A percentile compares a stretch with the other conserved stretches of the same genome.
These are phyloP conservation scores for Lepus townsendii DNA, from an alignment of 2,797 vertebrate species.

Conservation along the genomic window DNA sequence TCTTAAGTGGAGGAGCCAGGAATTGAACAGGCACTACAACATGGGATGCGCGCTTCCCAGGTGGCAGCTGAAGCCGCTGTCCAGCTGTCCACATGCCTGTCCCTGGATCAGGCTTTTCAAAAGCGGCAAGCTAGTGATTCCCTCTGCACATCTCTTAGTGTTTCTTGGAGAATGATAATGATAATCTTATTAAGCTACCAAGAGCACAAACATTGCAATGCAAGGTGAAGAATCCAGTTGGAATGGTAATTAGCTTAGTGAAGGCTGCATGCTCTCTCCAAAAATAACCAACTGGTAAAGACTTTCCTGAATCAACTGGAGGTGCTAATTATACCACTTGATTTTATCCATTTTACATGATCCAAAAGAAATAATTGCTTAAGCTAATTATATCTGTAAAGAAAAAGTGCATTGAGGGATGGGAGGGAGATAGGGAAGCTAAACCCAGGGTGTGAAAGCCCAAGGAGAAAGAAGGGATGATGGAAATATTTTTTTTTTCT, in stretches of 20 bases:
- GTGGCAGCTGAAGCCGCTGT: too few relatives aligned
- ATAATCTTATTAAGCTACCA: not conserved
- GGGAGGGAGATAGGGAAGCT: not conserved
- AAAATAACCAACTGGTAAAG: slow-evolving; percentile 24
- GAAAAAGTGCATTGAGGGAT: not conserved
- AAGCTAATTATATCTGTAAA: not conserved
- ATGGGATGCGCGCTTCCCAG: too few relatives aligned
- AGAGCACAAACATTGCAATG: not conserved
- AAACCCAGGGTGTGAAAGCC: not conserved
- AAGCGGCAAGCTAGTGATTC: too few relatives aligned
- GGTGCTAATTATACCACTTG: slow-evolving; percentile 62
- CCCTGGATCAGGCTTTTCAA: too few relatives aligned
- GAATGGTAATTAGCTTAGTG: not conserved
- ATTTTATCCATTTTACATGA: slow-evolving; percentile 35
- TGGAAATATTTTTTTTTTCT: too few relatives aligned
- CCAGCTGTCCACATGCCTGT: too few relatives aligned
- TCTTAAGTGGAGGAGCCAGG: too few relatives aligned
- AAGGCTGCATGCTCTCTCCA: not conserved
- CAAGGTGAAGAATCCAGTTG: not conserved
- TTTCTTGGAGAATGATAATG: not conserved
- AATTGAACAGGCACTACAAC: too few relatives aligned
- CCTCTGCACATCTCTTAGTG: not conserved
- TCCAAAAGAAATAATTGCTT: slow-evolving; percentile 58
- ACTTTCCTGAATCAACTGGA: slow-evolving; percentile 41
- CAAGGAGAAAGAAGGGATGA: not conserved